Evolutionary conservation across 2,113 vertebrate species (phyloP).

Genomic region (Sceloporus undulatus): DNA sequence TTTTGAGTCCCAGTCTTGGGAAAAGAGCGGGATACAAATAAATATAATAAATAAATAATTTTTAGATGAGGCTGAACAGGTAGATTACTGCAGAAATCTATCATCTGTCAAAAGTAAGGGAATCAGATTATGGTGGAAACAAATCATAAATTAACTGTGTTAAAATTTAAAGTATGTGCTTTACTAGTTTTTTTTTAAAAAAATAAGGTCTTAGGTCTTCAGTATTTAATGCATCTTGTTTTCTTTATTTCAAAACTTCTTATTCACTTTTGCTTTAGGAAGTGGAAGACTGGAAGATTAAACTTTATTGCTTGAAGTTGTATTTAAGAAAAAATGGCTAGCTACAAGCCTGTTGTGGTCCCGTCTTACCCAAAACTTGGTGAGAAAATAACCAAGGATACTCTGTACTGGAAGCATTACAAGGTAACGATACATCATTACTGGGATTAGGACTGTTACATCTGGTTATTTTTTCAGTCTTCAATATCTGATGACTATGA

Average conservation of each 20-base stretch:
- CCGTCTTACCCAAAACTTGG: conserved; percentile 87
- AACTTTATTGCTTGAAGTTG: neutral
- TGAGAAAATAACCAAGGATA: conserved; percentile 93
- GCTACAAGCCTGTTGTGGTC: conserved; percentile 89
- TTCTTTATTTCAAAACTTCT: neutral
- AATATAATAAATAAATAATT: neutral
- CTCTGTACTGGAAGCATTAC: conserved; percentile 93
- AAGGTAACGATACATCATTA: conserved; percentile 79
- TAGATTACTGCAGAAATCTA: neutral
- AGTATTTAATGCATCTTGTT: neutral
- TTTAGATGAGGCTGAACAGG: neutral
- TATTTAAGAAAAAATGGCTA: conserved; percentile 81
- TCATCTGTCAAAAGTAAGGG: neutral
- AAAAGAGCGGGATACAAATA: too few species aligned
- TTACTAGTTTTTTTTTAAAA: neutral
- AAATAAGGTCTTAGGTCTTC: neutral
- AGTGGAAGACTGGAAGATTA: conserved; percentile 12
- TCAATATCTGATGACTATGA: neutral
- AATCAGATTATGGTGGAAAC: neutral
- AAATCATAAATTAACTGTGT: neutral
- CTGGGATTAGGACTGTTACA: neutral
- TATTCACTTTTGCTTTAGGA: neutral
- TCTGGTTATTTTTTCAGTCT: neutral
- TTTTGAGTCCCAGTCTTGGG: too few species aligned
- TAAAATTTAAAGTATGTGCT: neutral